These are phyloP conservation scores for Xenopus petersii DNA, from an alignment of 2,797 vertebrate genomes.

Conservation along the genomic window DNA sequence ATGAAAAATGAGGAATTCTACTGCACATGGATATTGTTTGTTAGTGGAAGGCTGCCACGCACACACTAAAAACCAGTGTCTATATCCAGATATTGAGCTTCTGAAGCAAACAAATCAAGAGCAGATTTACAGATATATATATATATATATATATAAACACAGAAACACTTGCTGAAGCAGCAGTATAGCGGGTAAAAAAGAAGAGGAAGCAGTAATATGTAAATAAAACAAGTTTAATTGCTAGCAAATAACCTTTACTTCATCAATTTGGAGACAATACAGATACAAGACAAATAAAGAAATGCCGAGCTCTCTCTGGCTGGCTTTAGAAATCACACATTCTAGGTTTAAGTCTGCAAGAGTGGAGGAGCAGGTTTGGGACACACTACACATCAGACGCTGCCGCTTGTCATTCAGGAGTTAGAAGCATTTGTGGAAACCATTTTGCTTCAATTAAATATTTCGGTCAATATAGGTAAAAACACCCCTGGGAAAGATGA, in stretches of 20 bases:
- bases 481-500: conserved; percentile 10
- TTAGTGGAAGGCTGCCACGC: too few species aligned
- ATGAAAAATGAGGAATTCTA: too few species aligned
- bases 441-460: not conserved
- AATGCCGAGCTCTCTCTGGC: not conserved
- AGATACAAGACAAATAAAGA: not conserved
- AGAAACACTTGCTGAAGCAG: too few species aligned
- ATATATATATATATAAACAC: too few species aligned
- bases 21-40: too few species aligned
- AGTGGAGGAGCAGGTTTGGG: not conserved
- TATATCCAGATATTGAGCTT: too few species aligned
- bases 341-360: not conserved
- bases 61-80: too few species aligned
- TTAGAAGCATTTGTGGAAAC: not conserved
- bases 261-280: not conserved
- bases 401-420: not conserved
- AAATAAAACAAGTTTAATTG: not conserved
- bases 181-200: too few species aligned
- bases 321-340: conserved; percentile 20
- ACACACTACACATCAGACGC: not conserved
- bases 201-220: too few species aligned
- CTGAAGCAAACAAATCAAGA: too few species aligned
- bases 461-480: not conserved
- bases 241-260: not conserved
- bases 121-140: too few species aligned